Conservation (phyloP, 2,113 vertebrate species). For the Hyaena hyaena region DNA sequence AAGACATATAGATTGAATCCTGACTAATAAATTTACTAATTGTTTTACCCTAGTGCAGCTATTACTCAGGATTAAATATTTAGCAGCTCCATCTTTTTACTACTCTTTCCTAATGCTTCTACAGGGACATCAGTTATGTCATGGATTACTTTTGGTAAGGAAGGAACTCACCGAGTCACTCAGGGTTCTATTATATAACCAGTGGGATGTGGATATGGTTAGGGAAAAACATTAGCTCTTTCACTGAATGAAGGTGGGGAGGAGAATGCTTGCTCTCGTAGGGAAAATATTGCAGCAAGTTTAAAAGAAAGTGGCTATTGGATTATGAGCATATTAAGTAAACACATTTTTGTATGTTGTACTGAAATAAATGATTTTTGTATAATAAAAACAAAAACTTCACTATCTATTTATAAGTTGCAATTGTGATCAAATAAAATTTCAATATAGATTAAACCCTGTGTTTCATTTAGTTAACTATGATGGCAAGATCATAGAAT, state of each 20-base stretch:
- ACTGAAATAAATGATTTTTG: not conserved
- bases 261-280: not conserved
- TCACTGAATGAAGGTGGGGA: not conserved
- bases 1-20: not conserved
- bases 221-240: not conserved
- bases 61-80: constrained; percentile 67
- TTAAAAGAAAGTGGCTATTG: not conserved
- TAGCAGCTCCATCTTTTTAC: constrained; percentile 50
- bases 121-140: not conserved
- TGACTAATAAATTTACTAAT: constrained; percentile 35
- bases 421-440: not conserved
- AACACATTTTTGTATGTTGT: not conserved
- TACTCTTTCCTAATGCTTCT: constrained; percentile 20
- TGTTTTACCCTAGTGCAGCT: constrained; percentile 39
- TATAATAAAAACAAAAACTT: not conserved
- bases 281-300: not conserved
- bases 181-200: not conserved
- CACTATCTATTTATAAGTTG: not conserved
- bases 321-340: not conserved
- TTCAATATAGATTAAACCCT: not conserved
- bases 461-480: not conserved
- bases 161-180: not conserved
- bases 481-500: not conserved
- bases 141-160: not conserved
- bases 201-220: not conserved